phyloP scores from a whole-genome alignment of 2,888 invertebrate genomes.

The Philopedon plagiatum region DNA sequence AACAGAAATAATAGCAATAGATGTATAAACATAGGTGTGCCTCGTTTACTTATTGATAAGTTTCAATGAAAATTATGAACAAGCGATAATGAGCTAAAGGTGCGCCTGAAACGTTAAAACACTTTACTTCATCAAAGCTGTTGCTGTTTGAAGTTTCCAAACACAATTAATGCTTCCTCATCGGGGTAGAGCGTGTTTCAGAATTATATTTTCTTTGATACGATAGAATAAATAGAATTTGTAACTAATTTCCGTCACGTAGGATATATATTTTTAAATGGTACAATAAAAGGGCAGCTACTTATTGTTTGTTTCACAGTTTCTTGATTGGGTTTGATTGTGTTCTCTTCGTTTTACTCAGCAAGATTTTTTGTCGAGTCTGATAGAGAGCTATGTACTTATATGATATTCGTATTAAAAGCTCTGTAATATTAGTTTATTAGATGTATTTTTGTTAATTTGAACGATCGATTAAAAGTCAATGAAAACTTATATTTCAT shows the following conservation, averaged over 20 bases:
- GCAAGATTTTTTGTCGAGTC: too few species aligned
- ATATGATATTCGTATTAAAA: too few species aligned
- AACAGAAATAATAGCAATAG: background rate
- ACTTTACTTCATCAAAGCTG: background rate
- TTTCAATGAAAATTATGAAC: background rate
- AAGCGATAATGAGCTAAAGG: background rate
- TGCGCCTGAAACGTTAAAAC: background rate
- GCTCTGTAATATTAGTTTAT: too few species aligned
- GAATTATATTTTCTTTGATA: conserved; percentile 31
- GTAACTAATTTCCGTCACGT: conserved; percentile 1
- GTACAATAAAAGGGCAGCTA: background rate
- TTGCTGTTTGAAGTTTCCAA: conserved; percentile 1
- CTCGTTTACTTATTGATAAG: background rate
- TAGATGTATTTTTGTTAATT: too few species aligned
- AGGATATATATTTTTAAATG: background rate
- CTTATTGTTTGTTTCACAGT: background rate
- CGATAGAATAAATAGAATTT: conserved; percentile 30
- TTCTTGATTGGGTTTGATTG: too few species aligned
- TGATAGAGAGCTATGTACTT: too few species aligned
- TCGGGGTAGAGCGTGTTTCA: conserved; percentile 19
- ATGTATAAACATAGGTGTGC: background rate
- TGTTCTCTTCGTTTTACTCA: too few species aligned
- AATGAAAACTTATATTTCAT: too few species aligned
- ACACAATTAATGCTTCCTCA: conserved; percentile 25
- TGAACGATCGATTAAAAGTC: too few species aligned